Conservation (phyloP, 2,888 invertebrate genomes). For the Nebria brevicollis region DNA sequence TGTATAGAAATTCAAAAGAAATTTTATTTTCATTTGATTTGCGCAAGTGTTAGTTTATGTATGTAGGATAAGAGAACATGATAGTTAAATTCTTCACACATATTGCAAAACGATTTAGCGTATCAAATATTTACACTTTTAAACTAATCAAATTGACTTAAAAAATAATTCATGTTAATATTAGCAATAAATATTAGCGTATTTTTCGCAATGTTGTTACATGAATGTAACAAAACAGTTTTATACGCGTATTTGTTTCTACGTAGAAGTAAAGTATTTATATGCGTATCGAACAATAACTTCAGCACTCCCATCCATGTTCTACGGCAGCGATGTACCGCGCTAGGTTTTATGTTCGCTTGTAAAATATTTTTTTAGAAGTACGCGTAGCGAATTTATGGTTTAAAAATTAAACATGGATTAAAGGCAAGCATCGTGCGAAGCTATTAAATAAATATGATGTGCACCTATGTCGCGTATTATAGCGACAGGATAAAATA, state of each 20-base stretch:
- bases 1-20: neutral
- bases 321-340: neutral
- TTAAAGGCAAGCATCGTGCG: constrained; percentile 23
- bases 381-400: constrained; percentile 39
- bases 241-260: neutral
- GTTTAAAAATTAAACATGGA: constrained; percentile 40
- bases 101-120: too few species aligned
- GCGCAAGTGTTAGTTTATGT: neutral
- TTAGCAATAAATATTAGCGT: neutral
- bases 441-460: neutral
- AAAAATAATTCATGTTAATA: too few species aligned
- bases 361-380: constrained; percentile 45
- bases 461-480: neutral
- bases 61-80: neutral
- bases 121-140: too few species aligned
- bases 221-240: neutral
- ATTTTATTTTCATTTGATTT: neutral
- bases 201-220: constrained; percentile 31
- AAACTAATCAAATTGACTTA: too few species aligned
- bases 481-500: neutral
- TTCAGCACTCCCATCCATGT: constrained; percentile 9
- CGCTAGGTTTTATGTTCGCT: constrained; percentile 36
- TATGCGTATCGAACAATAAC: constrained; percentile 7
- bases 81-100: neutral
- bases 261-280: neutral